Conservation (phyloP, 2,888 invertebrate genomes). For the Ochropleura plecta region DNA sequence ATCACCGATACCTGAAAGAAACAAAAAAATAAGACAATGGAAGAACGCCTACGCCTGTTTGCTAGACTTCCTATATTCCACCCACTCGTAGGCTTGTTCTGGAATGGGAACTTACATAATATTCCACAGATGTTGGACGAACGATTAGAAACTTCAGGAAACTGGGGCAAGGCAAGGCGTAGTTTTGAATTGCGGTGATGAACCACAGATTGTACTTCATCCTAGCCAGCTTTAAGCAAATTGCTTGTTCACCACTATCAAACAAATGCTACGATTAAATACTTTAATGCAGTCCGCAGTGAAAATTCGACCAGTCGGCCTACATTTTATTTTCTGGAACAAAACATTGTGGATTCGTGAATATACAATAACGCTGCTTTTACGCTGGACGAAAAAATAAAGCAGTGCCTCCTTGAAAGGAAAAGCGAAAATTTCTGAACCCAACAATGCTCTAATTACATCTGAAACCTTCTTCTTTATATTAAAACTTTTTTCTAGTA, state of each 20-base stretch:
- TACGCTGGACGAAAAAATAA: constrained; percentile 25
- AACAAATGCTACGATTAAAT: constrained; percentile 46
- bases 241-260: constrained; percentile 11
- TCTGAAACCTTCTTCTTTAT: constrained; percentile 12
- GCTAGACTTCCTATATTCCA: constrained; percentile 39
- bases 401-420: constrained; percentile 14
- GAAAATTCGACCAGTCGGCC: constrained; percentile 46
- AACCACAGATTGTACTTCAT: constrained; percentile 37
- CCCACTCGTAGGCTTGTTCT: constrained; percentile 56
- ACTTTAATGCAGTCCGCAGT: constrained; percentile 34
- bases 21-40: constrained; percentile 64
- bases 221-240: constrained; percentile 47
- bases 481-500: constrained; percentile 4
- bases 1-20: constrained; percentile 39
- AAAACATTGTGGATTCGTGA: constrained; percentile 54
- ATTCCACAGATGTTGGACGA: constrained; percentile 52
- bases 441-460: constrained; percentile 30
- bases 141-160: constrained; percentile 62
- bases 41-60: constrained; percentile 60
- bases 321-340: constrained; percentile 55
- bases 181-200: constrained; percentile 58
- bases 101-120: constrained; percentile 57
- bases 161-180: constrained; percentile 53
- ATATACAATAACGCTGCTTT: constrained; percentile 50
- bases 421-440: constrained; percentile 27